Base-by-base conservation (phyloP, 2,888 invertebrate genomes). In the Acleris literana region DNA sequence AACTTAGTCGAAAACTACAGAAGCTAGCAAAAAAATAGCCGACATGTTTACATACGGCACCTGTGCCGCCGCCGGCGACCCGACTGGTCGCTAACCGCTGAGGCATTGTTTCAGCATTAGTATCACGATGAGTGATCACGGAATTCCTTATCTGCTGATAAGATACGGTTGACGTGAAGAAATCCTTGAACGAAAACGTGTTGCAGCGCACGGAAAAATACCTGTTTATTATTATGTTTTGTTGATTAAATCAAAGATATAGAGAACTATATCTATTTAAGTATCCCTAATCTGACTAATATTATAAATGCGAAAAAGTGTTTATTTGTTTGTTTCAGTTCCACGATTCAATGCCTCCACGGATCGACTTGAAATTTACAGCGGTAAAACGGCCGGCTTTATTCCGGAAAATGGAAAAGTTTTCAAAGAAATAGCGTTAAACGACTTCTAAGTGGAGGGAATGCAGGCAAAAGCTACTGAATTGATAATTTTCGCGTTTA, bases 41-140 rank as follows among this genome's bases (percentile, higher is more conserved):
- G 25, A 51, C 52, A 53, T 66, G 66, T 66, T 66, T 61, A 46
- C 57, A 61, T 56, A 51, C 33, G 44, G n/a, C 56, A 65, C 43
- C 64, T 56, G 56, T 25, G 44, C 46, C 29, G 3, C n/a, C 17
- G 3, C 17, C 46, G 33, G 48, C n/a, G 22, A 17, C 33, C 39
- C 39, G 13, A 39, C 39, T 39, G 39, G 39, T 39, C 13, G 39
- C 39, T 3, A 13, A 39, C 39, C 3, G 13, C 13, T 18, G 25
- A 51, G 9, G 44, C 22, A 56, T 62, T 48, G 62, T 53, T 62
- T 56, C 49, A 51, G 20, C 33, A 16, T 18, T 5, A 46, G 13
- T 60, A 56, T 65, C 60, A 33, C 48, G 18, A 3, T 25, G 25
- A 20, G 48, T 56, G 56, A 56, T 54, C 59, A 64, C 48, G 51